Evolutionary conservation across 1,140 invertebrate species (phyloP).

Genomic region (Tyrophagus putrescentiae): DNA sequence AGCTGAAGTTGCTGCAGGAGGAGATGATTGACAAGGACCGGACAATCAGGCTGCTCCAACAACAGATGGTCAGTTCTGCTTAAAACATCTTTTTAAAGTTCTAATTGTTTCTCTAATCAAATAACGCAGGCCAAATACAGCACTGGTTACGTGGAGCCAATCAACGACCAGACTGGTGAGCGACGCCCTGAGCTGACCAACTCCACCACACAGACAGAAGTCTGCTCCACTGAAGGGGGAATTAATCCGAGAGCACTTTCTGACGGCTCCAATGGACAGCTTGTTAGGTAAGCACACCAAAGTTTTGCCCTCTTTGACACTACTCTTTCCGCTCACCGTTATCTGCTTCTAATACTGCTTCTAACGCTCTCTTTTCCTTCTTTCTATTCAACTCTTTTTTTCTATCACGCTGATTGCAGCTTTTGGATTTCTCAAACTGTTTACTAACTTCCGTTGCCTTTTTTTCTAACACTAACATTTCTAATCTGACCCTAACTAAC

Average conservation of each 20-base stretch:
- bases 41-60: slow-evolving; percentile 48
- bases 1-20: slow-evolving; percentile 35
- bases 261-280: slow-evolving; percentile 15
- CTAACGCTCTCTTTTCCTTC: too few relatives aligned
- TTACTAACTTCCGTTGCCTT: too few relatives aligned
- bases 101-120: too few relatives aligned
- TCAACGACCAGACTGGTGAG: not conserved
- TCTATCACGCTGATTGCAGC: not conserved
- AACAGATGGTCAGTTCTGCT: slow-evolving; percentile 41
- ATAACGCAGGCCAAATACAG: slow-evolving; percentile 3
- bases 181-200: not conserved
- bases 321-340: too few relatives aligned
- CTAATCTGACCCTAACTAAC: too few relatives aligned
- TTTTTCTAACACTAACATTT: too few relatives aligned
- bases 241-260: slow-evolving; percentile 14
- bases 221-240: not conserved
- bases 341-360: too few relatives aligned
- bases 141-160: not conserved
- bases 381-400: not conserved
- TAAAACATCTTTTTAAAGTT: too few relatives aligned
- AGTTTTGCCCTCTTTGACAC: too few relatives aligned
- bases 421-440: slow-evolving; percentile 11
- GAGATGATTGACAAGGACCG: slow-evolving; percentile 56
- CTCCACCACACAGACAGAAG: slow-evolving; percentile 3
- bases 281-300: slow-evolving; percentile 15